Evolutionary conservation across 2,888 invertebrate species (phyloP).

Genomic region (Rapana venosa): DNA sequence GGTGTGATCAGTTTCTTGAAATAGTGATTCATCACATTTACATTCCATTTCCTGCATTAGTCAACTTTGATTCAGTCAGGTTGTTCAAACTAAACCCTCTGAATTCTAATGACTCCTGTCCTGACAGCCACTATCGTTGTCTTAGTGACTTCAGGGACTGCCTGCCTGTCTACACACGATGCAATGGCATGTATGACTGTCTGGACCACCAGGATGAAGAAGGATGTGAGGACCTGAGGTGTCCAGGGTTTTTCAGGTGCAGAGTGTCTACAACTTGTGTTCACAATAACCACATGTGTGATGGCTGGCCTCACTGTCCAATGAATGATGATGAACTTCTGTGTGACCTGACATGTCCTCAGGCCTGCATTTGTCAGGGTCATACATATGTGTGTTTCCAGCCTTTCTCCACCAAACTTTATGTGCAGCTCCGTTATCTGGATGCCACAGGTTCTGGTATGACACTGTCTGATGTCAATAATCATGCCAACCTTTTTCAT

Average conservation of each 20-base stretch:
- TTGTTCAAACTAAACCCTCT: not conserved
- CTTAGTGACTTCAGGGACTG: not conserved
- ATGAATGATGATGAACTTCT: not conserved
- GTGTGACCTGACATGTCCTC: not conserved
- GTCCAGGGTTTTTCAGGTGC: not conserved
- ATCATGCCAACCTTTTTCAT: not conserved
- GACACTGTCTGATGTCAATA: not conserved
- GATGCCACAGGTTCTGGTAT: slow-evolving; percentile 17
- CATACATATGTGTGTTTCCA: not conserved
- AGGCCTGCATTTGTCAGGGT: not conserved
- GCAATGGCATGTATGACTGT: slow-evolving; percentile 3
- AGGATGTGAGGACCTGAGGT: not conserved
- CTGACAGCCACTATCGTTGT: slow-evolving; percentile 16
- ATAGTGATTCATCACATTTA: not conserved
- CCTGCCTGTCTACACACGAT: slow-evolving; percentile 13
- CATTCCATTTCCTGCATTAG: not conserved
- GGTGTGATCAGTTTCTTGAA: not conserved
- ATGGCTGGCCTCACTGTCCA: slow-evolving; percentile 16
- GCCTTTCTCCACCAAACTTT: not conserved
- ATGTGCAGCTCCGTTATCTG: not conserved
- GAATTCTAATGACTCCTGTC: not conserved
- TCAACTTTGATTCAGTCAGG: not conserved
- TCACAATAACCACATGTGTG: not conserved
- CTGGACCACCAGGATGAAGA: slow-evolving; percentile 18
- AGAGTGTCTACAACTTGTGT: not conserved